A percentile compares a stretch with the other conserved stretches of the same genome.
Conservation (phyloP, 1,140 invertebrate genomes). For the Drosophila oshimai region DNA sequence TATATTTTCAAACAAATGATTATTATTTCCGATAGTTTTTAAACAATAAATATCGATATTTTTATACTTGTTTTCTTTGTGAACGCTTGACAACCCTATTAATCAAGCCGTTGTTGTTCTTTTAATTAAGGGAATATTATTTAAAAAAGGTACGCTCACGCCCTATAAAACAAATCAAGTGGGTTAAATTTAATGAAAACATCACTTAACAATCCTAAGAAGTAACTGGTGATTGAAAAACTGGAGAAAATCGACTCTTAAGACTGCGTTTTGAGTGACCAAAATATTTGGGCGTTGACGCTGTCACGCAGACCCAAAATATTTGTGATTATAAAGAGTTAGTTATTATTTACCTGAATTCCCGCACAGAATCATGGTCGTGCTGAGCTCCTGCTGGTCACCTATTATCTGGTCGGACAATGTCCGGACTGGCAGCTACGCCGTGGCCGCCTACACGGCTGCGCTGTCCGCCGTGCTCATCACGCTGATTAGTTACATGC, state of each 20-base stretch:
- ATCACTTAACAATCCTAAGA: no score
- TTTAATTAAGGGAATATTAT: constrained; percentile 12
- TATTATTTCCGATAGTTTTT: not conserved
- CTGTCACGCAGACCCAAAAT: not conserved
- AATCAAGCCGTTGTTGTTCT: constrained; percentile 11
- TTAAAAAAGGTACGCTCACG: constrained; percentile 26
- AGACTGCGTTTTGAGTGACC: constrained; percentile 1
- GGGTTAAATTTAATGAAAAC: not conserved
- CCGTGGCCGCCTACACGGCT: constrained; percentile 90
- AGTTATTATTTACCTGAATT: not conserved
- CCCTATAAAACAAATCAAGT: not conserved
- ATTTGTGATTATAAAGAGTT: not conserved
- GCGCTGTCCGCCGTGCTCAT: constrained; percentile 89
- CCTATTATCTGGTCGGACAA: constrained; percentile 92
- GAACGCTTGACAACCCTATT: not conserved
- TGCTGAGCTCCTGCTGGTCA: constrained; percentile 92
- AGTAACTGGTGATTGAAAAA: not conserved
- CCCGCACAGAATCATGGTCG: constrained; percentile 84
- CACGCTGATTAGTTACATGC: constrained; percentile 89
- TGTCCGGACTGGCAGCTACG: constrained; percentile 89
- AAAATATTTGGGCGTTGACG: constrained; percentile 39
- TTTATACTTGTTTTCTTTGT: not conserved
- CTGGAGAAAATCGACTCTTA: not conserved
- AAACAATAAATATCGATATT: not conserved
- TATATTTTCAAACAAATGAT: no score